Base-by-base conservation (phyloP, 2,888 invertebrate genomes). In the Tetragnatha montana region DNA sequence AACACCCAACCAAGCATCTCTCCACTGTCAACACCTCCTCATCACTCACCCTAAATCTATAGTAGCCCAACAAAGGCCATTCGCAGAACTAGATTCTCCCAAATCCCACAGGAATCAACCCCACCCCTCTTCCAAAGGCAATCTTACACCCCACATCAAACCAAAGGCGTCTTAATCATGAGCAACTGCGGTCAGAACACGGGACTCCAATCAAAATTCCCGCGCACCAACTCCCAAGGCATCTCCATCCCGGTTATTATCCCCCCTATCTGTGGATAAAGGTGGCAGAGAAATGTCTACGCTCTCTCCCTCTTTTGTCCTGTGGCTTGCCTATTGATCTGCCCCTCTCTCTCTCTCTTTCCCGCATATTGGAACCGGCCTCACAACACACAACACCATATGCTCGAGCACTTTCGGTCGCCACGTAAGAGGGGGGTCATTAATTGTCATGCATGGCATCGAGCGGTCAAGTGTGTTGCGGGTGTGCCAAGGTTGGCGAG, bases 401-500 rank as follows among this genome's bases (percentile, higher is more conserved):
- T 71, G 69, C 85, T 71, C 78, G 60, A 86, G 73, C 79, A 79
- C 86, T 80, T 80, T 80, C 80, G 80, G 71, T 51, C 71, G 49
- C 79, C 86, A 79, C 79, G 85, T 86, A 69, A 47, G 35, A 60
- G 70, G 86, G 8, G 73, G 70, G 19, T 50, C 86, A 86, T 86
- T 86, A 86, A 86, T 86, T 86, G 79, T 73, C 79, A 86, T 86
- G 86, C 86, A 80, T 80, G 35, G 74, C 74, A 82, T 74, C 51
- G 86, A 60, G 79, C 79, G 81, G 86, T 86, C 86, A 86, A 86
- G 86, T 60, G 79, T 50, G 60, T 70, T 21, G 51, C 50, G 50
- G 50, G 14, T n/a, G 35, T 79, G 35, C 73, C 35, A 73, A 68
- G 60, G 10, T 83, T 83, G 83, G 83, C 83, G 75, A 70, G 12